These are phyloP conservation scores for Phalanger gymnotis DNA, from an alignment of 2,797 vertebrate species.

Conservation along the genomic window DNA sequence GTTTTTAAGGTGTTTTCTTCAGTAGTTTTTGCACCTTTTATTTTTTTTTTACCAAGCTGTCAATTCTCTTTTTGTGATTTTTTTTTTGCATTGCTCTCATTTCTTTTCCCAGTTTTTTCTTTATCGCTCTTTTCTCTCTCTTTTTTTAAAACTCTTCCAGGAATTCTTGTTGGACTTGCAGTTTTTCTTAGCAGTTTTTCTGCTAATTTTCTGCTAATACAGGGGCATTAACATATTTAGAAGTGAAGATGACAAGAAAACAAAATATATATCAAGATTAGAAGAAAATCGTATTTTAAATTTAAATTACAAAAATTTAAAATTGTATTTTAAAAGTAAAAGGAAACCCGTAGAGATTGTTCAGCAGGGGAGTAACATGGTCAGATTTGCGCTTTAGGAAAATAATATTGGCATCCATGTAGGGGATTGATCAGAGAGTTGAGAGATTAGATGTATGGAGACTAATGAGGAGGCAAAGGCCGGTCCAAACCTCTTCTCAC, in stretches of 20 bases:
- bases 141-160: background rate
- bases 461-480: background rate
- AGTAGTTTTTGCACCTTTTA: background rate
- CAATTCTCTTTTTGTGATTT: background rate
- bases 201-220: too few relatives aligned
- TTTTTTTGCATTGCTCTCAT: background rate
- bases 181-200: background rate
- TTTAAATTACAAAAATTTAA: too few relatives aligned
- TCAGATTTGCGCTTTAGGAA: background rate
- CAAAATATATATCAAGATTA: background rate
- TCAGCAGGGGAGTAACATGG: background rate
- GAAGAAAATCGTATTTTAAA: too few relatives aligned
- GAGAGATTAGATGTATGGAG: background rate
- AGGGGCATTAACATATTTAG: background rate
- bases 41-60: background rate
- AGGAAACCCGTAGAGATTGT: background rate
- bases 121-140: background rate
- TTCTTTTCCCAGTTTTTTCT: background rate
- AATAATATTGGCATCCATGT: background rate
- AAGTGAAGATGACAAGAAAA: background rate
- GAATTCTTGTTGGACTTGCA: background rate
- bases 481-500: background rate
- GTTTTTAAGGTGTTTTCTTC: background rate
- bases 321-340: background rate
- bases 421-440: background rate